Evolutionary conservation across 2,888 invertebrate genomes (phyloP).

Genomic region (Acrobasis consociella): DNA sequence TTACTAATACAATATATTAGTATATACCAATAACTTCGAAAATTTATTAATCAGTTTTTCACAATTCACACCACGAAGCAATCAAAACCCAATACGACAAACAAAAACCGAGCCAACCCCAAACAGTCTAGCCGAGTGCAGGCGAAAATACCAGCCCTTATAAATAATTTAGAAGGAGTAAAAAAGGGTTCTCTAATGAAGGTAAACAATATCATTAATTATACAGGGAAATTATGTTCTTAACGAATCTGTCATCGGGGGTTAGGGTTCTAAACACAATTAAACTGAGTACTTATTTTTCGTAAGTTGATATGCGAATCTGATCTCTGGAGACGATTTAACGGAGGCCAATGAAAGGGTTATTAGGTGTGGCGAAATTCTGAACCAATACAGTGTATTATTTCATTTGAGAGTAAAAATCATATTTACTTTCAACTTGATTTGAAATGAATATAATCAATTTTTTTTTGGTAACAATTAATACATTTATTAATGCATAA

Average conservation of each 20-base stretch:
- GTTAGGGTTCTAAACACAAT: neutral
- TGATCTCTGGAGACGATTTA: too few relatives aligned
- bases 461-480: too few relatives aligned
- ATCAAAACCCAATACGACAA: neutral
- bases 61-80: neutral
- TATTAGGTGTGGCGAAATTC: too few relatives aligned
- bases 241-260: conserved; percentile 14
- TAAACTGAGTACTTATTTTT: neutral
- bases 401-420: too few relatives aligned
- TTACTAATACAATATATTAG: too few relatives aligned
- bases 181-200: conserved; percentile 25
- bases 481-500: too few relatives aligned
- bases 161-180: conserved; percentile 18
- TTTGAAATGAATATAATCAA: too few relatives aligned
- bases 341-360: too few relatives aligned
- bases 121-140: neutral
- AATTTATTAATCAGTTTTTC: neutral
- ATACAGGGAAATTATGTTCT: conserved; percentile 22
- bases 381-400: too few relatives aligned
- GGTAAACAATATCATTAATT: conserved; percentile 25
- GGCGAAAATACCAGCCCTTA: conserved; percentile 19
- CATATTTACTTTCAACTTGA: too few relatives aligned
- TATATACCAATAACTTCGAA: too few relatives aligned
- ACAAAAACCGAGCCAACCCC: conserved; percentile 3
- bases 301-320: neutral